Conservation (phyloP, 2,888 invertebrate genomes). For the Didymodactylos carnosus region DNA sequence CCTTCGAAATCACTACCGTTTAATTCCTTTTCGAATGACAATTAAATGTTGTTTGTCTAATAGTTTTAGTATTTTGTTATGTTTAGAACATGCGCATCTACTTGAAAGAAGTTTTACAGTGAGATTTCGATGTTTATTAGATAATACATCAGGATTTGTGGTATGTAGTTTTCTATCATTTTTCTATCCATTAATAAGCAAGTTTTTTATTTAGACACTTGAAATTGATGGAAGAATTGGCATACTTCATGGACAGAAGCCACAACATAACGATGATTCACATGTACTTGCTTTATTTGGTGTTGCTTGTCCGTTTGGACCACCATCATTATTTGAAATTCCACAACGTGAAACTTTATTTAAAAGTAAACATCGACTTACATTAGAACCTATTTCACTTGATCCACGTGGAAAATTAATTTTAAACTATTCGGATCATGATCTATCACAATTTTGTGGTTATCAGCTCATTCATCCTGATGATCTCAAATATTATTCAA, state of each 20-base stretch:
- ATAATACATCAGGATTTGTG: constrained; percentile 97
- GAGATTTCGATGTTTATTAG: constrained; percentile 87
- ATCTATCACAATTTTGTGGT: constrained; percentile 58
- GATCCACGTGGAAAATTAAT: constrained; percentile 88
- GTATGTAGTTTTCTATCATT: constrained; percentile 41
- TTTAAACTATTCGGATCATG: constrained; percentile 75
- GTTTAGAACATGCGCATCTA: constrained; percentile 56
- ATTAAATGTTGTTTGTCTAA: too few relatives aligned
- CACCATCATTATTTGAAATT: constrained; percentile 81
- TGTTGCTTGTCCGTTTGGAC: constrained; percentile 94
- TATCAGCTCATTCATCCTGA: constrained; percentile 94
- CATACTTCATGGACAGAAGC: constrained; percentile 79
- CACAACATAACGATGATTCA: constrained; percentile 53
- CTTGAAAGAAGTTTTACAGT: constrained; percentile 92
- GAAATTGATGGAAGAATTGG: constrained; percentile 92
- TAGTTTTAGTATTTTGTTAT: constrained; percentile 1
- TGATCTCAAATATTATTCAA: constrained; percentile 85
- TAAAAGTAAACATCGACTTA: constrained; percentile 95
- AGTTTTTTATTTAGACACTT: constrained; percentile 50
- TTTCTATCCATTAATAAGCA: background rate
- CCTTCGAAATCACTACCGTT: too few relatives aligned
- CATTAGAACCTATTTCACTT: constrained; percentile 84
- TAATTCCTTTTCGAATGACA: too few relatives aligned
- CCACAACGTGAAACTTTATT: constrained; percentile 98
- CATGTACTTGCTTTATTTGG: constrained; percentile 85